These are phyloP conservation scores for Drosophila subpulchrella DNA, from an alignment of 1,140 invertebrate genomes.

Conservation along the genomic window DNA sequence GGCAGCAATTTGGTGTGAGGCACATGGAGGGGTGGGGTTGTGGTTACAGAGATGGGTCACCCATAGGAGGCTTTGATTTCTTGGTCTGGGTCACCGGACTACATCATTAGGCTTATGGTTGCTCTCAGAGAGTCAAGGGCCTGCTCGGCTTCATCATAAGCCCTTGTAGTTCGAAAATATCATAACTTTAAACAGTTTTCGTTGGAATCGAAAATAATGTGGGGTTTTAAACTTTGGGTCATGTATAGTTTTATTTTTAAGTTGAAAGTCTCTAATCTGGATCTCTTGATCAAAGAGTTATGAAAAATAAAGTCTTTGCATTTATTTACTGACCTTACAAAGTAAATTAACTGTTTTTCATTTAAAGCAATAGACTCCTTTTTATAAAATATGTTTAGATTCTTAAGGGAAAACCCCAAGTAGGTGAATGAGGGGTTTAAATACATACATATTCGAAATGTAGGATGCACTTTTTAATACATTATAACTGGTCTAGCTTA, in stretches of 20 bases:
- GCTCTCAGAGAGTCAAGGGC: neutral
- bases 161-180: too few species aligned
- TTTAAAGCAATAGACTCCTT: too few species aligned
- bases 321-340: too few species aligned
- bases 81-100: neutral
- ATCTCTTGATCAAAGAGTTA: too few species aligned
- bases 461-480: neutral
- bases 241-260: too few species aligned
- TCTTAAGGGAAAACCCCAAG: neutral
- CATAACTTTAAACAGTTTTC: neutral
- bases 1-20: constrained; percentile 1
- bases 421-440: neutral
- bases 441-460: neutral
- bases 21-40: constrained; percentile 1
- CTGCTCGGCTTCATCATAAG: neutral
- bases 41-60: neutral
- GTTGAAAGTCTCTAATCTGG: too few species aligned
- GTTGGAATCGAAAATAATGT: neutral
- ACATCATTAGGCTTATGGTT: neutral
- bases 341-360: too few species aligned
- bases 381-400: neutral
- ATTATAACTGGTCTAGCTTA: neutral
- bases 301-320: too few species aligned
- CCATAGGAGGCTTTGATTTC: neutral
- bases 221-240: too few species aligned